These are phyloP conservation scores for Drepana falcataria DNA, from an alignment of 2,888 invertebrate genomes.

Conservation along the genomic window DNA sequence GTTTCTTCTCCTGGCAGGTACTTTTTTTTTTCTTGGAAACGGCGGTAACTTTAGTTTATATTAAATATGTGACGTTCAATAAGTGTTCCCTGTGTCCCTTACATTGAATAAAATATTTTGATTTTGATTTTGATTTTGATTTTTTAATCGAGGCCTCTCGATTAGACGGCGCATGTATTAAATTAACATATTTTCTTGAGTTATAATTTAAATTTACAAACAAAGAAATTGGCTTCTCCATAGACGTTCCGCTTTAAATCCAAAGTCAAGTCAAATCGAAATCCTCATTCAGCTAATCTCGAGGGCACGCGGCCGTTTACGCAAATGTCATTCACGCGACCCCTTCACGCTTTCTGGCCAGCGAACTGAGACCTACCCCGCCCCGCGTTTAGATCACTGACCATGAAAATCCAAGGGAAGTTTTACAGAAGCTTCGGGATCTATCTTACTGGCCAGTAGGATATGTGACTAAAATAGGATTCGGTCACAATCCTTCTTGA, in stretches of 20 bases:
- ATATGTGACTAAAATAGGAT: constrained; percentile 51
- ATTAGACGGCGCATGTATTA: too few relatives aligned
- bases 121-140: too few relatives aligned
- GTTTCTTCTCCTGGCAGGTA: too few relatives aligned
- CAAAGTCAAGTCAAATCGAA: constrained; percentile 30
- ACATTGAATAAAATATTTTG: too few relatives aligned
- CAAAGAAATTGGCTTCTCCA: not conserved
- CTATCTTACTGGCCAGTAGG: constrained; percentile 29
- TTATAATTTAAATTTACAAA: too few relatives aligned
- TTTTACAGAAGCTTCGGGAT: constrained; percentile 13
- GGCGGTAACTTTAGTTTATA: too few relatives aligned
- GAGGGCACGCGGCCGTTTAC: constrained; percentile 57
- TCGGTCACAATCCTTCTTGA: constrained; percentile 50
- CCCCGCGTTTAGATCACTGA: constrained; percentile 13
- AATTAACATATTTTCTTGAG: too few relatives aligned
- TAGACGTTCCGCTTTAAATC: constrained; percentile 17
- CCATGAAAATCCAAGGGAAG: constrained; percentile 19
- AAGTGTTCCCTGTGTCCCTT: too few relatives aligned
- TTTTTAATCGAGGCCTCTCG: too few relatives aligned
- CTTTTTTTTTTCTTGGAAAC: too few relatives aligned
- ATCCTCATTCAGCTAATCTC: constrained; percentile 57
- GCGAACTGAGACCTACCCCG: constrained; percentile 23
- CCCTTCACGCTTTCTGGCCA: constrained; percentile 43
- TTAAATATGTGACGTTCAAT: too few relatives aligned
- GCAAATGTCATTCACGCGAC: constrained; percentile 65